These are phyloP conservation scores for Todiramphus chloris DNA, from an alignment of 2,113 vertebrate genomes.

Conservation along the genomic window DNA sequence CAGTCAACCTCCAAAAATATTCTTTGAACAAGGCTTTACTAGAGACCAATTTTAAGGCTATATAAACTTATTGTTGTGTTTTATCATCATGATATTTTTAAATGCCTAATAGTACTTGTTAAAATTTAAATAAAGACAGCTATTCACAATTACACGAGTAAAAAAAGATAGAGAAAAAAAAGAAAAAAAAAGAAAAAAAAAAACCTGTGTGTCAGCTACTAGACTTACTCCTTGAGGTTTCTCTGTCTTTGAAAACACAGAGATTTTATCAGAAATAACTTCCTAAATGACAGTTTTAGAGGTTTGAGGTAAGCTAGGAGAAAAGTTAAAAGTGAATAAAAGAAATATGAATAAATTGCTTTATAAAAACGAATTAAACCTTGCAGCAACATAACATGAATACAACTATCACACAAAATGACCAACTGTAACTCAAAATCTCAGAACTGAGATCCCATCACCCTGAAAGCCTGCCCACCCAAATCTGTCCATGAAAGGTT, in stretches of 20 bases:
- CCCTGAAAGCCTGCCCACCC: not conserved
- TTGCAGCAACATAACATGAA: not conserved
- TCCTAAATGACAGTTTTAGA: not conserved
- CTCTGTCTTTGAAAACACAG: not conserved
- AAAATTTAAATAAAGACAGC: not conserved
- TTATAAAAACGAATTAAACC: not conserved
- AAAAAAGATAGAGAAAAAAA: not conserved
- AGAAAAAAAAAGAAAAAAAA: too few species aligned
- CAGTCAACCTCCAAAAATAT: not conserved
- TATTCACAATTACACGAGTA: not conserved
- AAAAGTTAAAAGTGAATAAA: not conserved
- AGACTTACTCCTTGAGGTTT: not conserved
- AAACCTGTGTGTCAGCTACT: not conserved
- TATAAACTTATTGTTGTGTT: not conserved
- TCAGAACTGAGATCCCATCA: not conserved
- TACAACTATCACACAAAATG: not conserved
- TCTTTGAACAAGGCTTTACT: not conserved
- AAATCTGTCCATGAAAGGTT: not conserved
- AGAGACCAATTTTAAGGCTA: not conserved
- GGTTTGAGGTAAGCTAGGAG: not conserved
- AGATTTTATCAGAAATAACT: constrained; percentile 50
- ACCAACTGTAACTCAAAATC: not conserved
- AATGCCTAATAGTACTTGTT: not conserved
- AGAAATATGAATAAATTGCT: not conserved
- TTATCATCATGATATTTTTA: not conserved